These are phyloP conservation scores for Alcis repandata DNA, from an alignment of 2,888 invertebrate species.

Conservation along the genomic window DNA sequence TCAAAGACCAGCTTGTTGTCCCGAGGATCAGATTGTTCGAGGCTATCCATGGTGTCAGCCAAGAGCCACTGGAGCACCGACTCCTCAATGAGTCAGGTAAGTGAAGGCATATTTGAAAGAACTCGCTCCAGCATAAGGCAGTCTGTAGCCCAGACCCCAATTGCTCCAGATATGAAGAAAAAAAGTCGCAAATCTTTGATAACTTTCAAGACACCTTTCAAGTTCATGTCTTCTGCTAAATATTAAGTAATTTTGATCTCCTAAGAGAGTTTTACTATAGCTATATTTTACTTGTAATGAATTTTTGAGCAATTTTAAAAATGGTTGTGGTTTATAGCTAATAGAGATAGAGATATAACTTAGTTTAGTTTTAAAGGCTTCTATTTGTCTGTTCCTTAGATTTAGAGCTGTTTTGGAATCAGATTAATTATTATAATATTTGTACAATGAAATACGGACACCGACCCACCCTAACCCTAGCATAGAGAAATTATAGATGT, in stretches of 20 bases:
- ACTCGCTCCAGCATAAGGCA: constrained; percentile 63
- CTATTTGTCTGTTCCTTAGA: constrained; percentile 43
- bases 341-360: constrained; percentile 5
- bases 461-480: constrained; percentile 81
- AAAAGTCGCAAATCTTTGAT: constrained; percentile 77
- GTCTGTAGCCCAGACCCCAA: constrained; percentile 64
- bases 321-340: constrained; percentile 42
- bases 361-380: constrained; percentile 43
- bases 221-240: constrained; percentile 76
- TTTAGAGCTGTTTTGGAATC: constrained; percentile 39
- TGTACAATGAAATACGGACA: constrained; percentile 78
- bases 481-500: constrained; percentile 56
- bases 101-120: constrained; percentile 62
- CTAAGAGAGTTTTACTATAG: constrained; percentile 8
- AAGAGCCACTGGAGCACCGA: constrained; percentile 71
- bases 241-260: constrained; percentile 45
- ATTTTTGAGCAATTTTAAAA: constrained; percentile 36
- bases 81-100: constrained; percentile 58
- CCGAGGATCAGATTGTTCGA: constrained; percentile 67
- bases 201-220: constrained; percentile 83
- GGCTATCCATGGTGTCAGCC: constrained; percentile 65
- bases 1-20: constrained; percentile 77
- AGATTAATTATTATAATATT: constrained; percentile 60
- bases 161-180: constrained; percentile 71
- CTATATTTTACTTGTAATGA: not conserved